Conservation (phyloP, 2,113 vertebrate species). For the Elanoides forficatus region DNA sequence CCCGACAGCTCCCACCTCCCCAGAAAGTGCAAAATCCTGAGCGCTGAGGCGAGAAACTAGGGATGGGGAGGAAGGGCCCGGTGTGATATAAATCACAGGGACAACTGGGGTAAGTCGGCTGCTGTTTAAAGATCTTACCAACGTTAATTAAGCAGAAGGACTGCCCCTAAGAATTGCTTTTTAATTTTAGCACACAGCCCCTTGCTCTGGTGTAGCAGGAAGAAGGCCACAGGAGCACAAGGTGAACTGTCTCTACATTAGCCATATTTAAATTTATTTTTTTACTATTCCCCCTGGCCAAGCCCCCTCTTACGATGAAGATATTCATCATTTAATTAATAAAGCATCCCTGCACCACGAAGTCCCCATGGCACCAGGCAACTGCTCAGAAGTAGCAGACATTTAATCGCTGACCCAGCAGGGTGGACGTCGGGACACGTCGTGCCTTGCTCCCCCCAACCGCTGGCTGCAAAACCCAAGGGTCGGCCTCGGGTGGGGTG, state of each 20-base stretch:
- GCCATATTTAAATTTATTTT: not conserved
- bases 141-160: not conserved
- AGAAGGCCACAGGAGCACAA: not conserved
- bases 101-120: not conserved
- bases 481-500: accelerated
- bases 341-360: not conserved
- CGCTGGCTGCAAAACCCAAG: not conserved
- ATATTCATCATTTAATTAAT: not conserved
- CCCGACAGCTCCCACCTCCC: not conserved
- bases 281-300: not conserved
- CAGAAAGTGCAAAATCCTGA: not conserved
- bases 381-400: not conserved
- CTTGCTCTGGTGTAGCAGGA: not conserved
- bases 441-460: accelerated
- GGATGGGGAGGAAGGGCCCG: not conserved
- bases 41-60: not conserved
- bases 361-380: not conserved
- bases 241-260: not conserved
- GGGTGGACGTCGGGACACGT: not conserved
- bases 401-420: not conserved
- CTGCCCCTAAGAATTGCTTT: not conserved
- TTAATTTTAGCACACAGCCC: not conserved
- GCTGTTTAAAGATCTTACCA: not conserved
- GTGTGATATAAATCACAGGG: not conserved
- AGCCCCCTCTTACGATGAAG: not conserved